Evolutionary conservation across 2,113 vertebrate genomes (phyloP).

Genomic region (Colaptes auratus): DNA sequence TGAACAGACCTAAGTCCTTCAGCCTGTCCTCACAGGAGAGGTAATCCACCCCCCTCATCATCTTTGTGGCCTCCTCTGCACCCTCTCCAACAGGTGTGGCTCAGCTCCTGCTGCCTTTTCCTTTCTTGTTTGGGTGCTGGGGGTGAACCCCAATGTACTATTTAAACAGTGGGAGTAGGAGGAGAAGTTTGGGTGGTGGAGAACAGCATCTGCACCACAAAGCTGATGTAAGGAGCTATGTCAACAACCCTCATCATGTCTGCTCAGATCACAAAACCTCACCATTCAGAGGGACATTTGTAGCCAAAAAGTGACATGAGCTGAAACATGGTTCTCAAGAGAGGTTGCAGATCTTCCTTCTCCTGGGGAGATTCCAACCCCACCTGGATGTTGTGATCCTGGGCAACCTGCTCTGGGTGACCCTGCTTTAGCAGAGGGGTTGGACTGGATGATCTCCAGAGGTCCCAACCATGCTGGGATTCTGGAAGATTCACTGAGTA

Average conservation of each 20-base stretch:
- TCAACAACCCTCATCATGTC: rapidly evolving
- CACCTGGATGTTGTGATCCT: no score
- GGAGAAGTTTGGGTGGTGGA: not conserved
- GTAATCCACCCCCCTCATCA: no score
- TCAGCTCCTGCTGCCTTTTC: rapidly evolving
- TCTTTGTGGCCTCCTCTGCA: no score
- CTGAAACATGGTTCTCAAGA: not conserved
- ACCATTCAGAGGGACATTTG: not conserved
- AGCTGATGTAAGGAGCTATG: not conserved
- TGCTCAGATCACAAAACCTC: not conserved
- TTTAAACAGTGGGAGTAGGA: not conserved
- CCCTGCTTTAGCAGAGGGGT: no score
- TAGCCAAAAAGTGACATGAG: not conserved
- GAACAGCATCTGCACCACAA: not conserved
- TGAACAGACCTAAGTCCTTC: no score
- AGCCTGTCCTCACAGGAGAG: no score
- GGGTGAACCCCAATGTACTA: not conserved
- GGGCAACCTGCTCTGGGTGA: no score
- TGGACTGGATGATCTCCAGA: no score
- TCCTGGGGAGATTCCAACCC: no score
- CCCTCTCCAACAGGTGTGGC: no score
- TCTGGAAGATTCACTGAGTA: not conserved
- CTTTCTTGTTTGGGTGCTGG: not conserved
- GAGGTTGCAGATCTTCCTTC: no score
- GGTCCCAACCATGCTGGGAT: no score